Evolutionary conservation across 1,140 invertebrate genomes (phyloP), one percentile per base, ranked within the genome.

Genomic region (Acromyrmex echinatior): DNA sequence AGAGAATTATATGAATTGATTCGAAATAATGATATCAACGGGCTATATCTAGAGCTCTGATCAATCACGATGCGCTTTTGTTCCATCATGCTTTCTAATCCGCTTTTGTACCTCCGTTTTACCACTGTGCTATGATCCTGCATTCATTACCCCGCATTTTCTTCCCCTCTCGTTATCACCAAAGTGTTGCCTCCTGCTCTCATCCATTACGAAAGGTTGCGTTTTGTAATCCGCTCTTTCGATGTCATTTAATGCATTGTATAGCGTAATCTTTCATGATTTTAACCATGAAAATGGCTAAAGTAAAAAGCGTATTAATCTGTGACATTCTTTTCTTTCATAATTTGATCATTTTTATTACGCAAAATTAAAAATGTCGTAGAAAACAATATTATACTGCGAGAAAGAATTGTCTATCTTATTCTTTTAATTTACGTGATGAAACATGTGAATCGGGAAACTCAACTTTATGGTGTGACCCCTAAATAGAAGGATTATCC

Each of bases 51-150:
- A 87, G 78, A 90, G 88, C 81, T 81, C 87, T 88, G 92, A 93
- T 93, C 91, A 93, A 93, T 93, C 91, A 92, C 81, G 78, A 86
- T 51, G 49, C 70, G 81, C 87, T 92, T 92, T 93, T 92, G 92
- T 93, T 92, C 92, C 90, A 89, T 53, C 85, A 62, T 71, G 82
- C 82, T 91, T 91, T 92, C 85, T 91, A 90, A 93, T 77, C 90
- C 90, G 87, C 86, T 71, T 91, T 90, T 92, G 88, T 92, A 91
- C 86, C 91, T 91, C 74, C 80, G 78, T 80, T 80, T 89, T 88
- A 80, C 86, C 84, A 92, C 91, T 70, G n/a, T 4, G 56, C 91
- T 88, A 87, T 86, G 89, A 92, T 92, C 68, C 86, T 86, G 80
- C 87, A 92, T 92, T 92, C 88, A 92, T 92, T 92, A 92, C 90